These are phyloP conservation scores for Vulpes vulpes DNA, from an alignment of 2,113 vertebrate genomes.

Conservation along the genomic window DNA sequence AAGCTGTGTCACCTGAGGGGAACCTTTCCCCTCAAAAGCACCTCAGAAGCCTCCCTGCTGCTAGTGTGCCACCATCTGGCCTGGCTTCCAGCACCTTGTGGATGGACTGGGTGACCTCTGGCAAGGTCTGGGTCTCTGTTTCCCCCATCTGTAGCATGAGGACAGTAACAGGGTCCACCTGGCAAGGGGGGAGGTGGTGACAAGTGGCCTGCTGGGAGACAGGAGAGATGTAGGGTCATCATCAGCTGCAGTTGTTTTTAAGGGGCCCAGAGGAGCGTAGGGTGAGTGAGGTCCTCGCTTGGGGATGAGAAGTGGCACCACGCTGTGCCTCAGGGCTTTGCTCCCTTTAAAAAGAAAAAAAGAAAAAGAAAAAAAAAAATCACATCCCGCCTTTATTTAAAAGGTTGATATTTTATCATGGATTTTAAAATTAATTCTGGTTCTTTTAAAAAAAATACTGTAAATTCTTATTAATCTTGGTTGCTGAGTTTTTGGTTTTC, in stretches of 20 bases:
- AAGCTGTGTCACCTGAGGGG: neutral
- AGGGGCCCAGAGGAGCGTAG: neutral
- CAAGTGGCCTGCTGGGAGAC: neutral
- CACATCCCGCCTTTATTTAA: neutral
- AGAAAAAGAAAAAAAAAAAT: no score
- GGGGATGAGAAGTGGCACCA: neutral
- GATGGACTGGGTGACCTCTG: neutral
- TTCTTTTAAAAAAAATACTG: neutral
- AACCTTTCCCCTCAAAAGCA: neutral
- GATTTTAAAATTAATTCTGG: neutral
- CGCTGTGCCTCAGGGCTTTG: rapidly evolving
- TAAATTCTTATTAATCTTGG: neutral
- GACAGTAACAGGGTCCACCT: no score
- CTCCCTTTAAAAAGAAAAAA: neutral
- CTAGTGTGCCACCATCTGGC: neutral
- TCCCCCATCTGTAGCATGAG: neutral
- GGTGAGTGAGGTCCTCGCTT: neutral
- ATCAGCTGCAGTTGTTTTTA: neutral
- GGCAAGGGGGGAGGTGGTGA: neutral
- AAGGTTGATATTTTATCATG: neutral
- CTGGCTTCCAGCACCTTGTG: neutral
- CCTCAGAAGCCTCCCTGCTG: neutral
- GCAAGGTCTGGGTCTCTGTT: neutral
- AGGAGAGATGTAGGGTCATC: neutral
- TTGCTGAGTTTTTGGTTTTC: neutral